These are phyloP conservation scores for Pogonomyrmex californicus DNA, from an alignment of 1,140 invertebrate genomes.

Conservation along the genomic window DNA sequence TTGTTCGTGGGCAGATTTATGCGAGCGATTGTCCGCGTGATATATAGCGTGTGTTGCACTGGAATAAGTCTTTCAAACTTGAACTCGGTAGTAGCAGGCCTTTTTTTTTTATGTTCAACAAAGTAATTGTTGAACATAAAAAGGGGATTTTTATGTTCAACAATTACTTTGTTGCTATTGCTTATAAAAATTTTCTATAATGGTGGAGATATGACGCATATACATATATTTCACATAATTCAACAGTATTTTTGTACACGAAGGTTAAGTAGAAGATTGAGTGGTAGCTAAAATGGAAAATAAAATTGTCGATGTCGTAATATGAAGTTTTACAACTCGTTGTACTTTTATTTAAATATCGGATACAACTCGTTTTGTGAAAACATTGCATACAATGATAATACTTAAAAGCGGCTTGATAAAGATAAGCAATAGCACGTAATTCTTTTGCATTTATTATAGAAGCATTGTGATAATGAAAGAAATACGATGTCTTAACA, in stretches of 20 bases:
- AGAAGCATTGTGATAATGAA: background rate
- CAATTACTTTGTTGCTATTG: background rate
- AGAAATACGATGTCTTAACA: background rate
- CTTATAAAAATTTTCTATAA: background rate
- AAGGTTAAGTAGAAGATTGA: background rate
- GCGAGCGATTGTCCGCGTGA: conserved; percentile 32
- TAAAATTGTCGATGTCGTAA: background rate
- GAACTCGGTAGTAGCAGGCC: too few species aligned
- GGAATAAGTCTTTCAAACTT: background rate
- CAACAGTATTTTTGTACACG: background rate
- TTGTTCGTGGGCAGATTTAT: conserved; percentile 25
- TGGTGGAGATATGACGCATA: background rate
- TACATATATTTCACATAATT: background rate
- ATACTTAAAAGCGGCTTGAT: conserved; percentile 9
- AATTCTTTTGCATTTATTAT: conserved; percentile 16
- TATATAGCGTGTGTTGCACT: conserved; percentile 12
- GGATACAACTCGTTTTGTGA: background rate
- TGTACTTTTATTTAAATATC: background rate
- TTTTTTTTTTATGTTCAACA: too few species aligned
- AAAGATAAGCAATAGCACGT: background rate
- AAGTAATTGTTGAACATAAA: too few species aligned
- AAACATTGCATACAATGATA: background rate
- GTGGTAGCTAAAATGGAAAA: background rate
- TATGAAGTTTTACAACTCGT: background rate
- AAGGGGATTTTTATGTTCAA: background rate